These are phyloP conservation scores for Aphelocoma californica DNA, from an alignment of 2,797 vertebrate species.

Conservation along the genomic window DNA sequence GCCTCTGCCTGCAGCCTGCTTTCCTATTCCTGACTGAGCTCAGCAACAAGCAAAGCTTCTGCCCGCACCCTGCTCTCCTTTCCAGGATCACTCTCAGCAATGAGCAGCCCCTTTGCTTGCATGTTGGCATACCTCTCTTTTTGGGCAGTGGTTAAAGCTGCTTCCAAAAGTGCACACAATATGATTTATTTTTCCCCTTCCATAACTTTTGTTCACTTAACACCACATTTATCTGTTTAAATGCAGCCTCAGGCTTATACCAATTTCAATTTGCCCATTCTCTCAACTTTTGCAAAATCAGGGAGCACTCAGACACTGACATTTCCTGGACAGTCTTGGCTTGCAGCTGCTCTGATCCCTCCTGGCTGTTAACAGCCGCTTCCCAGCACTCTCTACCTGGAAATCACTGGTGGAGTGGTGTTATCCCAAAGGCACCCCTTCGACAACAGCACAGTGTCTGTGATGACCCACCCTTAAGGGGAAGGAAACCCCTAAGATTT, in stretches of 20 bases:
- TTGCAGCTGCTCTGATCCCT: not conserved
- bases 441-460: accelerated
- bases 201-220: not conserved
- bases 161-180: not conserved
- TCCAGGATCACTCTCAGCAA: accelerated
- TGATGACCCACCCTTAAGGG: no score
- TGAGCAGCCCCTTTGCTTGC: not conserved
- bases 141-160: not conserved
- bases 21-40: not conserved
- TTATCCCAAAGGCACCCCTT: no score
- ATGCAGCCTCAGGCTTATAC: not conserved
- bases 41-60: not conserved
- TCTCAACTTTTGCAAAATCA: not conserved
- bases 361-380: not conserved
- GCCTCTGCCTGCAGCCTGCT: not conserved
- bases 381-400: not conserved
- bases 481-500: not conserved
- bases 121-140: not conserved
- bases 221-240: not conserved
- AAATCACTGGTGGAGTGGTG: not conserved
- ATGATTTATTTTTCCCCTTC: not conserved
- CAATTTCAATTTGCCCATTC: not conserved
- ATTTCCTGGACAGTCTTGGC: not conserved
- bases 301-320: not conserved
- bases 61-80: not conserved